Conservation (phyloP, 2,113 vertebrate species). For the Pangasianodon gigas region DNA sequence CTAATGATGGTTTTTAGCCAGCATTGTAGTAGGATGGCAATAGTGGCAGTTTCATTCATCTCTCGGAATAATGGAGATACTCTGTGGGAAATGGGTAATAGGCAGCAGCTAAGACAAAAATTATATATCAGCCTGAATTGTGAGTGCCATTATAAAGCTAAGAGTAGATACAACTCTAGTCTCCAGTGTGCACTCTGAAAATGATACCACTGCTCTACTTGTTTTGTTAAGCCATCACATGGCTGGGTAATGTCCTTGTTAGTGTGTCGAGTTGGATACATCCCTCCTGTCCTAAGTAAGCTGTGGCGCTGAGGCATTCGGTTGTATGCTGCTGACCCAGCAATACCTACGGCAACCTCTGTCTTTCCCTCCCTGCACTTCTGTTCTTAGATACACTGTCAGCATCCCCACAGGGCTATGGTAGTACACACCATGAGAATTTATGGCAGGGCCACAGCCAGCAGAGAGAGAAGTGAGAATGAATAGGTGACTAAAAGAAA, state of each 20-base stretch:
- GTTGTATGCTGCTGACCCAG: constrained; percentile 67
- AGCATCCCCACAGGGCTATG: constrained; percentile 8
- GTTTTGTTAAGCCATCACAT: constrained; percentile 48
- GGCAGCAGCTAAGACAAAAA: constrained; percentile 4
- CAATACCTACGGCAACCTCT: constrained; percentile 51
- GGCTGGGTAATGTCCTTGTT: constrained; percentile 56
- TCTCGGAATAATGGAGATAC: not conserved
- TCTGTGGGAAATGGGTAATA: not conserved
- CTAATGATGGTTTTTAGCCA: constrained; percentile 28
- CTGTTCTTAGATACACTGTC: constrained; percentile 4
- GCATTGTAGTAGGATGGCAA: not conserved
- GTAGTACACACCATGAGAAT: constrained; percentile 15
- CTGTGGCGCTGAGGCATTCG: constrained; percentile 61
- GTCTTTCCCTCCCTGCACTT: constrained; percentile 9
- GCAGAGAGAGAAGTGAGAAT: not conserved
- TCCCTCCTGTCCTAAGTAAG: constrained; percentile 59
- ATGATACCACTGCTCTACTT: constrained; percentile 14
- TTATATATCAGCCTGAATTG: not conserved
- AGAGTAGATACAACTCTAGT: not conserved
- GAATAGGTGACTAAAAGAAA: not conserved
- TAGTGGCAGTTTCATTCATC: not conserved
- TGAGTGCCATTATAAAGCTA: constrained; percentile 1
- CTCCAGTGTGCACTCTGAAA: not conserved
- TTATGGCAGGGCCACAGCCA: not conserved
- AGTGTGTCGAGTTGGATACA: constrained; percentile 37